Percentiles rank a stretch among this genome's conserved stretches.
Conservation (phyloP, 2,888 invertebrate genomes). For the Actias luna region DNA sequence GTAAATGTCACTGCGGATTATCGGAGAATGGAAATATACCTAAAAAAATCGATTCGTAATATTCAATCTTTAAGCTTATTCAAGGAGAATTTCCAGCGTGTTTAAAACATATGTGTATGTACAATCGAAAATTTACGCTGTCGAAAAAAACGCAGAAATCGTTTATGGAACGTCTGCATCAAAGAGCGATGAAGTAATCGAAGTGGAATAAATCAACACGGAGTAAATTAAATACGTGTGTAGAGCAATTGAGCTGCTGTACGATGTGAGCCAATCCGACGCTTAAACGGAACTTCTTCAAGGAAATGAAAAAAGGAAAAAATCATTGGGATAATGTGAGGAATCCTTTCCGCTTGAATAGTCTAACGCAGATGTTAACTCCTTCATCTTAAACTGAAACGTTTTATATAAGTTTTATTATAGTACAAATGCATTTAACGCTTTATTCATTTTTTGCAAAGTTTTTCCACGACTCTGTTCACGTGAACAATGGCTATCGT, state of each 20-base stretch:
- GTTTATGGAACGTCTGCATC: constrained; percentile 48
- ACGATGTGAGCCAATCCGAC: constrained; percentile 48
- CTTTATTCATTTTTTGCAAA: not conserved
- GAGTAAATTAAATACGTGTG: constrained; percentile 69
- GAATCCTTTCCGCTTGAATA: constrained; percentile 38
- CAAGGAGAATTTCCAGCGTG: constrained; percentile 18
- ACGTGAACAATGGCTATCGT: no score
- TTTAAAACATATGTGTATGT: constrained; percentile 23
- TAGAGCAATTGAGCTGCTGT: constrained; percentile 53
- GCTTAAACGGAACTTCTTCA: constrained; percentile 47
- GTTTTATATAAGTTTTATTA: constrained; percentile 18
- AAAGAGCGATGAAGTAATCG: constrained; percentile 61
- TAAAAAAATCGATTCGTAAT: not conserved
- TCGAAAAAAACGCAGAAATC: constrained; percentile 39
- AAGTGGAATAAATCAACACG: constrained; percentile 66
- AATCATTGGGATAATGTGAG: constrained; percentile 44
- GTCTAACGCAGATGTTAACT: constrained; percentile 46
- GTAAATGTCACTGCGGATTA: not conserved
- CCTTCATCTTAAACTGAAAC: constrained; percentile 33
- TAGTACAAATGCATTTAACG: constrained; percentile 44
- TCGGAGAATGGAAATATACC: not conserved
- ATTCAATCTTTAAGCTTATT: not conserved
- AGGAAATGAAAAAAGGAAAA: constrained; percentile 49
- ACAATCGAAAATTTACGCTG: constrained; percentile 27
- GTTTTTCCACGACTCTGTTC: no score